phyloP scores from a whole-genome alignment of 2,113 vertebrate species.

The Hippocampus barbouri region DNA sequence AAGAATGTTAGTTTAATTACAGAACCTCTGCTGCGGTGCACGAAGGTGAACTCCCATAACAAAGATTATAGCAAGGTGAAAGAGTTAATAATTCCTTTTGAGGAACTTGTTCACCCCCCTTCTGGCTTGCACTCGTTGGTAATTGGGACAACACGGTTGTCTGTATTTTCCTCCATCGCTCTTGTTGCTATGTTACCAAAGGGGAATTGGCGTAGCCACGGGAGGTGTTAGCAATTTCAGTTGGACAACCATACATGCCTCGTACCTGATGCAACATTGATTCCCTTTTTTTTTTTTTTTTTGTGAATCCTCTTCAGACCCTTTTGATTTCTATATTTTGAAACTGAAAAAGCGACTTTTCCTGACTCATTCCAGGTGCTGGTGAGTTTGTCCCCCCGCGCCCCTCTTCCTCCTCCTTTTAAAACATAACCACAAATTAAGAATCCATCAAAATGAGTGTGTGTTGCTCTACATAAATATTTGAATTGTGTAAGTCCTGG shows the following conservation, averaged over 20 bases:
- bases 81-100: slow-evolving; percentile 71
- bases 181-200: slow-evolving; percentile 72
- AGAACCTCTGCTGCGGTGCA: slow-evolving; percentile 22
- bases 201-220: slow-evolving; percentile 57
- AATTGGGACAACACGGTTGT: slow-evolving; percentile 70
- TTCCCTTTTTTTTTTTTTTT: too few species aligned
- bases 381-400: neutral
- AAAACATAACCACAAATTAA: neutral
- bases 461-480: slow-evolving; percentile 13
- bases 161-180: slow-evolving; percentile 59
- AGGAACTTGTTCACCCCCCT: slow-evolving; percentile 61
- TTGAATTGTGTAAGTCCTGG: slow-evolving; percentile 29
- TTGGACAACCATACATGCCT: slow-evolving; percentile 40
- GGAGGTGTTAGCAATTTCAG: slow-evolving; percentile 52
- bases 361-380: slow-evolving; percentile 21
- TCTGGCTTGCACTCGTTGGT: slow-evolving; percentile 60
- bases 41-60: slow-evolving; percentile 41
- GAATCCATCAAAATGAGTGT: neutral
- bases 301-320: slow-evolving; percentile 8
- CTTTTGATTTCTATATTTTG: slow-evolving; percentile 25
- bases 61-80: slow-evolving; percentile 66
- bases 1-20: slow-evolving; percentile 12
- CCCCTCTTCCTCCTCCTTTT: neutral
- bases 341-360: slow-evolving; percentile 12
- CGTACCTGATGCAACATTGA: slow-evolving; percentile 44